Base-by-base conservation (phyloP, 37 sponge, comb jelly and placozoan species). In the Ianthella basta region DNA sequence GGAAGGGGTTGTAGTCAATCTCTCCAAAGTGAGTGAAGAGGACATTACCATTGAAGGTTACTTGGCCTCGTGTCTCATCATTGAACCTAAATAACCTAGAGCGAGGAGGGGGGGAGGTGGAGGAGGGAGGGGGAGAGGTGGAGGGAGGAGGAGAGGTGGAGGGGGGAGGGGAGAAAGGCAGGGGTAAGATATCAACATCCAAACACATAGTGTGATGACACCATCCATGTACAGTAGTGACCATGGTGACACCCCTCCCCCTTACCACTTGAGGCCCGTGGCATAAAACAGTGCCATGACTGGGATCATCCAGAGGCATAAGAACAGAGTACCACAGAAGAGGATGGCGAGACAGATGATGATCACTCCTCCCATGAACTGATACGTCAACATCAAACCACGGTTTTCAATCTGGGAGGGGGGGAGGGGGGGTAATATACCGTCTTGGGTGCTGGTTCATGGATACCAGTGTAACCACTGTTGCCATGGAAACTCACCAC, bases 11-110 rank as follows among this genome's bases (percentile, higher is more conserved):
- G 50, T 44, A 44, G 19, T 80, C 73, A 70, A 92, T 92, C 81
- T 92, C 93, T n/a, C 36, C 41, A 54, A 88, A 92, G 63, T 88
- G 93, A 50, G 93, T 92, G 87, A 92, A 92, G 21, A 92, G 75
- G 21, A 92, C 5, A 78, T 92, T 92, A 0, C 93, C 93, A 20
- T 86, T 27, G 82, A 92, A 92, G 19, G 80, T 80, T 30, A 92
- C 77, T 67, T 21, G n/a, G 29, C 92, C 92, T 54, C 86, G 44
- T 27, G 35, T 59, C 24, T 65, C 32, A 37, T 84, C 54, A 0
- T 40, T 66, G 60, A 85, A 88, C 19, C 81, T 4, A 44, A 81
- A 85, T 21, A 87, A 21, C 83, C 92, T 91, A 56, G 10, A 60
- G 6, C 23, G n/a, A n/a, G n/a, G n/a, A n/a, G n/a, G n/a, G n/a